These are phyloP conservation scores for Campaea margaritaria DNA, from an alignment of 2,888 invertebrate species.

Conservation along the genomic window DNA sequence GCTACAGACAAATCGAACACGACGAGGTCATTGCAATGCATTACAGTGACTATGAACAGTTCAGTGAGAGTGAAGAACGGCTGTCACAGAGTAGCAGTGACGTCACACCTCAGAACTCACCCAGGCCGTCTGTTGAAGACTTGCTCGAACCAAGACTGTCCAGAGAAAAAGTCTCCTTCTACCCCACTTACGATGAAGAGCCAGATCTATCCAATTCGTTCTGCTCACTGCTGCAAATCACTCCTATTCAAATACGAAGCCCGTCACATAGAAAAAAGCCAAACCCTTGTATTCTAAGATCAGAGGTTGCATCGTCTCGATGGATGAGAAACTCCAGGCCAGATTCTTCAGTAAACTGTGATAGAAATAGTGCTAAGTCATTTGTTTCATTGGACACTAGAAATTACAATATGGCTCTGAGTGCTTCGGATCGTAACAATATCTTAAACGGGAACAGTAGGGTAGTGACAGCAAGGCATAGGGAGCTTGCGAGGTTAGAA, in stretches of 20 bases:
- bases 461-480: conserved; percentile 72
- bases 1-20: conserved; percentile 69
- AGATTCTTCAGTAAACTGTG: conserved; percentile 74
- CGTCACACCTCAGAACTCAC: conserved; percentile 78
- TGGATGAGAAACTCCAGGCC: conserved; percentile 78
- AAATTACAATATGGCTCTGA: conserved; percentile 60
- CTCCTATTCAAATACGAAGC: conserved; percentile 74
- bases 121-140: conserved; percentile 65
- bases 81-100: conserved; percentile 77
- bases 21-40: conserved; percentile 79
- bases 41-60: conserved; percentile 75
- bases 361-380: conserved; percentile 80
- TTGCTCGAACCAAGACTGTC: conserved; percentile 58
- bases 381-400: conserved; percentile 75
- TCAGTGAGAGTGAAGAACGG: conserved; percentile 77
- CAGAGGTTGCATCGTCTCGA: conserved; percentile 78
- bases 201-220: conserved; percentile 67
- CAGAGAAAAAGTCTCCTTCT: conserved; percentile 62
- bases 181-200: conserved; percentile 57
- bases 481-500: conserved; percentile 68
- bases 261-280: conserved; percentile 68
- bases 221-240: conserved; percentile 77
- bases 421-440: conserved; percentile 66
- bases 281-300: conserved; percentile 72
- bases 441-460: conserved; percentile 55